Base-by-base conservation (phyloP, 2,113 vertebrate genomes). In the Chrysochloris asiatica region DNA sequence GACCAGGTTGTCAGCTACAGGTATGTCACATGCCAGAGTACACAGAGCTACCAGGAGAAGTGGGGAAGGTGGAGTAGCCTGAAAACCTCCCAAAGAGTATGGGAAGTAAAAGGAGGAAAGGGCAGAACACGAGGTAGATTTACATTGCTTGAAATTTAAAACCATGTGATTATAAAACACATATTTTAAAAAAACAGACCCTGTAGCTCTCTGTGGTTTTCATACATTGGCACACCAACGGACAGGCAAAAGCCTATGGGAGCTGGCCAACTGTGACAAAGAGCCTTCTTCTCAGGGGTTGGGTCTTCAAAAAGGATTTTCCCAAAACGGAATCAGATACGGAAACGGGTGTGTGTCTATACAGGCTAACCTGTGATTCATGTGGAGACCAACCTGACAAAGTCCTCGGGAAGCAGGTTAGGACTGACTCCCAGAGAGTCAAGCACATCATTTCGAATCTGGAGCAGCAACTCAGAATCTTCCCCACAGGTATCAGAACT, bases 401-500 rank as follows among this genome's bases (percentile, higher is more conserved):
- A 99, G 88, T 98, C 98, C n/a, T 99, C 98, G 0, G 96, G 97
- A 30, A 99, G 97, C 77, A 99, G 96, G 24, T 99, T 97, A 0
- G 86, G 41, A 50, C 93, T 93, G 17, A 99, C 94, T 0, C 97
- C 98, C 95, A 98, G 82, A 0, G 97, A 89, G 14, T 98, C 98
- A 4, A 99, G 95, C 33, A 99, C 97, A 1, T 99, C 98, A 0
- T 96, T 97, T 0, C 98, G 97, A 87, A 99, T 98, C 96, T 98
- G 98, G 11, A 97, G 97, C 78, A 99, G 93, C 36, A 98, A 88
- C 50, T 97, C 95, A 0, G 98, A 95, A 88, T 99, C 99, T 28
- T 98, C 98, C 0, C 93, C 43, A 2, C 97, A 98, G 69, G 93
- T 97, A 6, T 96, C 94, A 0, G 98, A 98, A 54, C 97, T 94